Base-by-base conservation (phyloP, 2,888 invertebrate species). In the Pegoplata infirma region DNA sequence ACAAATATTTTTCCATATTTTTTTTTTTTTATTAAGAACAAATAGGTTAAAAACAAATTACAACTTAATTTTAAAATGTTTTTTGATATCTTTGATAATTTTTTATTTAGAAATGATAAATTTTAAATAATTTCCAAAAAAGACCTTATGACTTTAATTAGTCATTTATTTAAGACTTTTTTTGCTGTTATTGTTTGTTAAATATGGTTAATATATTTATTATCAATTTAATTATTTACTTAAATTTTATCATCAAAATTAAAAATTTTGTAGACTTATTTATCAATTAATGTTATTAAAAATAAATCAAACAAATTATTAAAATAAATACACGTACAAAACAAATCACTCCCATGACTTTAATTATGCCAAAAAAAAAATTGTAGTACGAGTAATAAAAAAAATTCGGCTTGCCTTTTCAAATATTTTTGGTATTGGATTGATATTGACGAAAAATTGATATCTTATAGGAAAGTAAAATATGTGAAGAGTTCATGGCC, bases 231-330 rank as follows among this genome's bases (percentile, higher is more conserved):
- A 23, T 53, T 46, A 66, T 47, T 53, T 58, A 76, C 51, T 68
- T 56, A 63, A 23, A 21, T 17, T 14, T 17, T 44, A 61, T 25
- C 44, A 56, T 56, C 8, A 71, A 47, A 56, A 44, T 53, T 63
- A 53, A 58, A 71, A 40, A 21, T 56, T n/a, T n/a, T 64, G 46
- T 58, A 69, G 81, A 85, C 85, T 86, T 86, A 86, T 86, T 86
- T 85, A 81, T 84, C 86, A 86, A 86, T 86, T 86, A 86, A 79
- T 81, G 82, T 80, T 71, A 82, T 80, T 74, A 82, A 81, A 82
- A 84, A 85, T 85, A 84, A 85, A 83, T 72, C 74, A 81, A 76
- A 80, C 59, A 81, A 71, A 75, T 81, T 78, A 78, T 71, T 63
- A 55, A 77, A 53, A 51, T 58, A 66, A 73, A 53, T 3, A 32